Evolutionary conservation across 2,797 vertebrate species (phyloP).

Genomic region (Sebastes reedi): DNA sequence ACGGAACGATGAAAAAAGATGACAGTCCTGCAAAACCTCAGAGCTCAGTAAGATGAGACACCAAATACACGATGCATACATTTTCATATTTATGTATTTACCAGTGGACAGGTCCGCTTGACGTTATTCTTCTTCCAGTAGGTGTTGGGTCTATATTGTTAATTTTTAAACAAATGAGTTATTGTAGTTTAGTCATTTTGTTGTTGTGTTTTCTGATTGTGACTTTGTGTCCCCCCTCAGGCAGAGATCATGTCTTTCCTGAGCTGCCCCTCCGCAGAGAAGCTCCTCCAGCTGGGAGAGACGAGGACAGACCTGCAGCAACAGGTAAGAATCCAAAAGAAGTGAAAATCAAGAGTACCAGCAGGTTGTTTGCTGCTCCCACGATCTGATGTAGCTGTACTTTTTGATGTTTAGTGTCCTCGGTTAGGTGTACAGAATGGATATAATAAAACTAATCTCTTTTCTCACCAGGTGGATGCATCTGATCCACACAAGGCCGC

Average conservation of each 20-base stretch:
- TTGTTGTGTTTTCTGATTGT: background rate
- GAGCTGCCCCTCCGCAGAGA: constrained; percentile 89
- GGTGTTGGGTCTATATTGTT: background rate
- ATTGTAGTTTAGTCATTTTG: background rate
- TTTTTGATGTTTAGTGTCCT: background rate
- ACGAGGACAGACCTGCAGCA: constrained; percentile 85
- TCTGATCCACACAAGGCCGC: constrained; percentile 88
- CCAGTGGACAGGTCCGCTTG: background rate
- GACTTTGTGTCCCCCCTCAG: constrained; percentile 46
- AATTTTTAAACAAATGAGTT: background rate
- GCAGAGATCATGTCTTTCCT: constrained; percentile 87
- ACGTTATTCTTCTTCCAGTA: too few relatives aligned
- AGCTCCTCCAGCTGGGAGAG: constrained; percentile 87
- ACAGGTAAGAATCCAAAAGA: constrained; percentile 78
- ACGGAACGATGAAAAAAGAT: constrained; percentile 57
- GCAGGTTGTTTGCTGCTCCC: background rate
- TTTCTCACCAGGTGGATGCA: constrained; percentile 83
- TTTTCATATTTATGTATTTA: background rate
- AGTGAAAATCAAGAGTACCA: background rate
- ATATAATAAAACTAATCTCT: background rate
- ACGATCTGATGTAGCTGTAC: background rate
- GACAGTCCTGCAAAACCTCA: constrained; percentile 58
- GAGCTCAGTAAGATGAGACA: constrained; percentile 47
- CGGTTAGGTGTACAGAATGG: background rate
- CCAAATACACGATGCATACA: background rate